Evolutionary conservation across 1,140 invertebrate genomes (phyloP), one percentile per base, ranked within the genome.

Genomic region (Telenomus remus): DNA sequence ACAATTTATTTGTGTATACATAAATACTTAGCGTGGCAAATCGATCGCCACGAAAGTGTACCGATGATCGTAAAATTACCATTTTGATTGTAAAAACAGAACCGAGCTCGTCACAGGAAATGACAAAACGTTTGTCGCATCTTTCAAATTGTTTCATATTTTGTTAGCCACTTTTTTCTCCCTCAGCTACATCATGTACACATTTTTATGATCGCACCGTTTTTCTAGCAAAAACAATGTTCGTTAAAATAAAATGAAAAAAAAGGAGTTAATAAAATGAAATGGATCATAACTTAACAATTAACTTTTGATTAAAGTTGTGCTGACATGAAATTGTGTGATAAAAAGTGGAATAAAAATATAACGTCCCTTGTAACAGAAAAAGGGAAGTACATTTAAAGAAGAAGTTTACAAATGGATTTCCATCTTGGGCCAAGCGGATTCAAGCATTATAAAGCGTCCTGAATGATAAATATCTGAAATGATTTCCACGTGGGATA

Each of bases 391-490:
- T 44, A 48, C 50, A 48, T 54, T 44, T 44, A 55, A 50, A 51
- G 37, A 57, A 66, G 53, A 48, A 66, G 48, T 51, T 15, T 35
- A 43, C 56, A 70, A 70, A 70, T 70, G 57, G 57, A 70, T 63
- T 55, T 43, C 66, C 66, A 49, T 70, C 66, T 70, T 70, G 37
- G 66, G 66, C 44, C 51, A 63, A 70, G 51, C 57, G 66, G 66
- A 70, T 70, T 70, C 59, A 71, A 71, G 68, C 68, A 42, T 71
- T 71, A 71, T 71, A 71, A 71, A 71, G 59, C 68, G 48, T 57
- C 11, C 46, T 51, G 59, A 64, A 71, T 19, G 59, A 71, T 71
- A 53, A 46, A 53, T 71, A 71, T 63, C 53, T 63, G 44, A 50
- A 56, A 51, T 46, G 27, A 64, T 71, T 56, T 71, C 35, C 16